phyloP scores from a whole-genome alignment of 2,888 invertebrate genomes.

The Trachelus troglodyta region DNA sequence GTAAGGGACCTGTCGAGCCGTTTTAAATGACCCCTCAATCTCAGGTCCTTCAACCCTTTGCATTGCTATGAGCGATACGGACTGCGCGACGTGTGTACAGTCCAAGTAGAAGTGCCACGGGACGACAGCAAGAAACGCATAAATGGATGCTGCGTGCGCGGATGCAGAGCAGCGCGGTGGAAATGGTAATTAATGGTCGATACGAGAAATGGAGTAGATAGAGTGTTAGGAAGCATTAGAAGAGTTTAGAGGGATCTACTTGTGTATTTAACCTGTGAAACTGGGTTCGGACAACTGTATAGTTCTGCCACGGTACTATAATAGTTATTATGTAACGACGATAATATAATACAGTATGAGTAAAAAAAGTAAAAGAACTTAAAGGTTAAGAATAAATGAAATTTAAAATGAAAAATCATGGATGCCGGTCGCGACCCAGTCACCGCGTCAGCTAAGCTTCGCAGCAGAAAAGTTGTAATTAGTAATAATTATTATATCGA shows the following conservation, averaged over 20 bases:
- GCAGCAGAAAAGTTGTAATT: slow-evolving; percentile 57
- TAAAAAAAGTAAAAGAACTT: slow-evolving; percentile 39
- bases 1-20: background rate
- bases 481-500: slow-evolving; percentile 59
- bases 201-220: background rate
- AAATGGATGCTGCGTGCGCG: background rate
- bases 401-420: slow-evolving; percentile 33
- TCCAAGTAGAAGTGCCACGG: background rate
- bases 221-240: background rate
- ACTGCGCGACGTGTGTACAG: background rate
- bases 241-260: slow-evolving; percentile 27
- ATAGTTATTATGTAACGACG: slow-evolving; percentile 61
- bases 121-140: background rate
- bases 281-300: slow-evolving; percentile 56
- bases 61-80: background rate
- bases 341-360: slow-evolving; percentile 52
- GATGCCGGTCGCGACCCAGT: slow-evolving; percentile 51
- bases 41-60: background rate
- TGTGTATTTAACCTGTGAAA: slow-evolving; percentile 47
- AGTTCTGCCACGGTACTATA: slow-evolving; percentile 60
- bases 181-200: background rate
- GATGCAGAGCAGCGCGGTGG: background rate
- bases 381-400: slow-evolving; percentile 19
- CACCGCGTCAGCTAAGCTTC: slow-evolving; percentile 52
- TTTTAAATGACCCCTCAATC: background rate